Evolutionary conservation across 2,113 vertebrate species (phyloP).

Genomic region (Pantherophis guttatus): DNA sequence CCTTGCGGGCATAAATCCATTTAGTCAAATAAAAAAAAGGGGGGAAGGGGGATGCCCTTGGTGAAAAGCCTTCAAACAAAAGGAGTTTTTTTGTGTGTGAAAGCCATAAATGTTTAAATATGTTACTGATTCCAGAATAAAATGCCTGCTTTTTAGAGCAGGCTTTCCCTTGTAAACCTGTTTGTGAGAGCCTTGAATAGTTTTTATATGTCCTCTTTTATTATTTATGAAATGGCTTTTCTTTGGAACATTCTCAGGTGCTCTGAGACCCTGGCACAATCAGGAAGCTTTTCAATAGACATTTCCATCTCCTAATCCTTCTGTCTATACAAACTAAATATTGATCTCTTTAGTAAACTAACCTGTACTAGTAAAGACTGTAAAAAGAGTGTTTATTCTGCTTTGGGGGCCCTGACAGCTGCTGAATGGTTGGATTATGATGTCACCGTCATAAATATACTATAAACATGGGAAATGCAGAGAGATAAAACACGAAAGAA

Average conservation of each 20-base stretch:
- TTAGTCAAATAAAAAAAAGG: slow-evolving; percentile 48
- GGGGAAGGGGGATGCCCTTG: slow-evolving; percentile 6
- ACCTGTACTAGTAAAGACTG: slow-evolving; percentile 46
- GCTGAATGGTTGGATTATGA: slow-evolving; percentile 68
- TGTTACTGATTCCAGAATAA: slow-evolving; percentile 40
- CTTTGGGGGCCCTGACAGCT: slow-evolving; percentile 66
- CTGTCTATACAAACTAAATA: slow-evolving; percentile 65
- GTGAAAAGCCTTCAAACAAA: background rate
- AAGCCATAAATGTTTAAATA: slow-evolving; percentile 36
- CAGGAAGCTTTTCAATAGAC: slow-evolving; percentile 59
- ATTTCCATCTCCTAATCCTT: slow-evolving; percentile 64
- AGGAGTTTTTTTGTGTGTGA: background rate
- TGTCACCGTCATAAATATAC: slow-evolving; percentile 70
- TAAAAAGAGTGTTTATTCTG: slow-evolving; percentile 61
- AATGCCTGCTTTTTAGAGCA: slow-evolving; percentile 35
- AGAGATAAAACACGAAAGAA: slow-evolving; percentile 70
- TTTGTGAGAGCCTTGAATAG: slow-evolving; percentile 33
- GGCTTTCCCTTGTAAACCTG: slow-evolving; percentile 12
- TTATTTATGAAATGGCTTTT: slow-evolving; percentile 47
- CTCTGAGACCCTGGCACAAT: slow-evolving; percentile 43
- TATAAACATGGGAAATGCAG: slow-evolving; percentile 62
- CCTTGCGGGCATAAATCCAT: slow-evolving; percentile 45
- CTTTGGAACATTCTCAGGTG: slow-evolving; percentile 62
- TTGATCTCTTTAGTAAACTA: slow-evolving; percentile 65
- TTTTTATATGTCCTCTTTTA: background rate